Evolutionary conservation across 1,140 invertebrate genomes (phyloP), one percentile per base, ranked within the genome.

Genomic region (Platyscapa corneri): DNA sequence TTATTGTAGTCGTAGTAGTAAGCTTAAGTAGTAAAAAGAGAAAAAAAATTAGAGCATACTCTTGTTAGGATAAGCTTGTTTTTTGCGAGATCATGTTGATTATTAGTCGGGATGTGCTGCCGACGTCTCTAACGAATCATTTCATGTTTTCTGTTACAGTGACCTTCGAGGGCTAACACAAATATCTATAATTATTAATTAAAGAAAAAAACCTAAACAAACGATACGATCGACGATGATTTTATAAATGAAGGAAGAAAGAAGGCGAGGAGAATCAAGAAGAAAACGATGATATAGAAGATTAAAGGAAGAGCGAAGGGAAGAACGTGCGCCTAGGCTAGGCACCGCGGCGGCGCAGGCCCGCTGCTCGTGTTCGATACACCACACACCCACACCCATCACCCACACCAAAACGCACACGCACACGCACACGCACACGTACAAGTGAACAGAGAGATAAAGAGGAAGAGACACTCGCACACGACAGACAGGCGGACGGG

Each of bases 151-250:
- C 60, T 93, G 93, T 93, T 93, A 46, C 92, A 93, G 92, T 93
- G 92, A 93, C 89, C 91, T 92, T 89, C 89, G 91, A 92, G 92
- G 91, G 87, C 86, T 90, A 92, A 91, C 90, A 93, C 90, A 93
- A 92, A 91, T 92, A 93, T 93, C 92, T 92, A 93, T 92, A 92
- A 93, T 91, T 92, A 93, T 92, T 91, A 91, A 91, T 92, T 82
- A 87, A 89, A 87, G 42, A 74, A 53, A 70, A 82, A 64, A 86
- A 85, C 16, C 74, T 78, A 86, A 86, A 82, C 80, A 92, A 91
- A 92, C 90, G 90, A 92, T 92, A 91, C 91, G 91, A 87, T 92
- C 91, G 92, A 86, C 72, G 85, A 93, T 93, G 92, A 93, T 92
- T 93, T 93, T 93, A 92, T 92, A 92, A 91, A 88, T 90, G 90